Evolutionary conservation across 37 sponge, comb jelly and placozoan species (phyloP), one percentile per base, ranked within the genome.

Genomic region (Axinella damicornis): DNA sequence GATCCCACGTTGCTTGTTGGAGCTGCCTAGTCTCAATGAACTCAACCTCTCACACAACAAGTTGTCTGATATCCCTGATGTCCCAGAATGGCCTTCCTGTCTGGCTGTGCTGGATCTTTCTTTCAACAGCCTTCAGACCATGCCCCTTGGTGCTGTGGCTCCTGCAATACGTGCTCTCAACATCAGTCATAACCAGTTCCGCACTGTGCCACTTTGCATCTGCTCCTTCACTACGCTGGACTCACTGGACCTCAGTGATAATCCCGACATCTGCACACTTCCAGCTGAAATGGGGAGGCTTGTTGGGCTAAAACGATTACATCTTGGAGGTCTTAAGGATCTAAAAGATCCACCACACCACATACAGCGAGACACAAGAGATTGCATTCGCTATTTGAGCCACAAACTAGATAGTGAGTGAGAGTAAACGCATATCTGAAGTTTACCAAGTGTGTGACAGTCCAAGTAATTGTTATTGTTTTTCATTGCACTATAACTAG

Each of bases 241-340:
- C 19, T 67, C 57, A 2, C 78, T 94, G 16, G 68, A 88, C 52
- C 78, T 94, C 69, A 86, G 85, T 77, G 62, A 89, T 27, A 93
- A 93, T 61, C 74, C 69, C 40, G 69, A 88, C 27, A 94, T 94
- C 21, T 71, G 74, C 15, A 57, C 65, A 19, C 81, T 94, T 2
- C 92, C 92, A 56, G 69, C 76, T 31, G 89, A 91, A 27, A 88
- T 94, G 89, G 92, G 95, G 18, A 54, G 91, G 41, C 79, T 94
- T 0, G 57, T 0, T 22, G 65, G 76, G 16, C 92, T 94, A 13
- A 41, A 0, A 18, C 30, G 74, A 0, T 83, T 94, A 16, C 53
- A 73, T 11, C 69, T 87, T 16, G 69, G 37, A 13, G 83, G 83
- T 25, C 72, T 91, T 16, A 88, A 88, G 27, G 84, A 94, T 53